These are phyloP conservation scores for Motacilla tschutschensis DNA, from an alignment of 2,113 vertebrate genomes.

Conservation along the genomic window DNA sequence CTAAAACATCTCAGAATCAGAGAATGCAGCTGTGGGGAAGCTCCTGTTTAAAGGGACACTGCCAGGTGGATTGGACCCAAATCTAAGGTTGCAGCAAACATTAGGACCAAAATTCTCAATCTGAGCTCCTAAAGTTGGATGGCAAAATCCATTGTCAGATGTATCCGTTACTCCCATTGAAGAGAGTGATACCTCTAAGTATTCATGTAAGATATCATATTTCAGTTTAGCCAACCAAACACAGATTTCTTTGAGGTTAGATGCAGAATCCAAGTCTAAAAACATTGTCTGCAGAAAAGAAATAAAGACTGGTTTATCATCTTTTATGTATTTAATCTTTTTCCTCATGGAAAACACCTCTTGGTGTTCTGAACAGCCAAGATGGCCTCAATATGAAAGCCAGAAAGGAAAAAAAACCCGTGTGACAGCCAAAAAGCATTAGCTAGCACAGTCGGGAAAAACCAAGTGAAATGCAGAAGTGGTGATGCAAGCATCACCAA, in stretches of 20 bases:
- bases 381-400: not conserved
- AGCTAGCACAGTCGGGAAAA: not conserved
- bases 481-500: not conserved
- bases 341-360: not conserved
- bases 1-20: slow-evolving; percentile 13
- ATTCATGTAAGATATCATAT: not conserved
- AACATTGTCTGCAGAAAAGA: not conserved
- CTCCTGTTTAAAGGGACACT: not conserved
- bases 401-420: not conserved
- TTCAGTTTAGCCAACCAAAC: not conserved
- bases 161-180: not conserved
- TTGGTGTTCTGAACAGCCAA: not conserved
- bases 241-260: not conserved
- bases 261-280: not conserved
- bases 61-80: not conserved
- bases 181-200: not conserved
- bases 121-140: not conserved
- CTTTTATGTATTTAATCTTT: not conserved
- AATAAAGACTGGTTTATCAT: not conserved
- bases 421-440: not conserved
- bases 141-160: not conserved
- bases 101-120: not conserved
- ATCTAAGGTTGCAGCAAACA: not conserved
- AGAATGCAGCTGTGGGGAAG: slow-evolving; percentile 1
- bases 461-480: not conserved